Evolutionary conservation across 2,113 vertebrate species (phyloP).

Genomic region (Gavialis gangeticus): DNA sequence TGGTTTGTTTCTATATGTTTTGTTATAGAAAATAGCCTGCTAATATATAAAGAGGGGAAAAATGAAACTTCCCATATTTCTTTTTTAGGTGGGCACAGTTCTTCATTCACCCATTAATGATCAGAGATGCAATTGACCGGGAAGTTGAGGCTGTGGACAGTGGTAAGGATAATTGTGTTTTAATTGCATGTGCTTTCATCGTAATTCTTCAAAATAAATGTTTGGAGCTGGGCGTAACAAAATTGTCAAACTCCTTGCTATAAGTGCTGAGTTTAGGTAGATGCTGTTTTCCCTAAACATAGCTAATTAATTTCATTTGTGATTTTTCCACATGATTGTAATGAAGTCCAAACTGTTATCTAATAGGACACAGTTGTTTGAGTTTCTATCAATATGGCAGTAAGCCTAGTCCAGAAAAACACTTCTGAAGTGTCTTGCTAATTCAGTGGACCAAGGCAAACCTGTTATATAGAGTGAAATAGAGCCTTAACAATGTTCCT

Average conservation of each 20-base stretch:
- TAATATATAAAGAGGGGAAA: background rate
- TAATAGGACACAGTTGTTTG: background rate
- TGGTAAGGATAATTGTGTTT: constrained; percentile 80
- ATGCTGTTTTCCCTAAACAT: background rate
- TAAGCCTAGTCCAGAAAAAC: background rate
- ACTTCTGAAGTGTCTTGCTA: background rate
- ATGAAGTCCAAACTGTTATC: background rate
- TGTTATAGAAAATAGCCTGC: background rate
- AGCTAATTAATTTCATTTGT: background rate
- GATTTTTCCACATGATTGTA: background rate
- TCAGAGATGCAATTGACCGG: constrained; percentile 92
- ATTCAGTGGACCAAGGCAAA: background rate
- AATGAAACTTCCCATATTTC: background rate
- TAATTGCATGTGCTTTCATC: background rate
- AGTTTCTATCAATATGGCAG: background rate
- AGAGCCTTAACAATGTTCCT: background rate
- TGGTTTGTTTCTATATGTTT: background rate
- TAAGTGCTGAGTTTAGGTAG: background rate
- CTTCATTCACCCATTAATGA: constrained; percentile 96
- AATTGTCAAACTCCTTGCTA: background rate
- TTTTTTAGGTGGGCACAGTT: constrained; percentile 95
- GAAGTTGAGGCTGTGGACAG: constrained; percentile 98
- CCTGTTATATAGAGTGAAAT: background rate
- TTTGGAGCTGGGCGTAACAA: background rate
- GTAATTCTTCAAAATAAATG: background rate